phyloP scores from a whole-genome alignment of 1,140 invertebrate genomes.

The Saxidomus purpurata region DNA sequence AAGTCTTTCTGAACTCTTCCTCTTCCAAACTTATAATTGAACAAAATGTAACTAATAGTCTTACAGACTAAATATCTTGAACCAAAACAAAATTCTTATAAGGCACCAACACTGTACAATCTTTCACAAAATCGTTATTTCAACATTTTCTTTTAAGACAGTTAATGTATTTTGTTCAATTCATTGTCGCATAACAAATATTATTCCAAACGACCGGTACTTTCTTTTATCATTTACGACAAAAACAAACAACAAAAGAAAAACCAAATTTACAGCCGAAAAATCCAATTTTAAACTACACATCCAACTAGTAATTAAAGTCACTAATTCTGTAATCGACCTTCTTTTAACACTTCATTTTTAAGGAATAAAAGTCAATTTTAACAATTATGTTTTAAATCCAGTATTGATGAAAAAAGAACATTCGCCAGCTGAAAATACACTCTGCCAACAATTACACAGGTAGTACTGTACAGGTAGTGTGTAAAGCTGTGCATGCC shows the following conservation, averaged over 20 bases:
- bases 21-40: no score
- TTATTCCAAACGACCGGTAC: background rate
- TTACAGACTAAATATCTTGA: no score
- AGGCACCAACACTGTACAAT: background rate
- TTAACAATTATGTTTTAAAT: background rate
- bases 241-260: constrained; percentile 21
- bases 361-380: background rate
- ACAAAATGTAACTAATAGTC: no score
- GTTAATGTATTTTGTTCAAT: background rate
- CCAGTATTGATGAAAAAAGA: background rate
- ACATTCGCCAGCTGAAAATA: background rate
- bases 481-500: background rate
- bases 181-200: background rate
- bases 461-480: constrained; percentile 3
- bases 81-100: no score
- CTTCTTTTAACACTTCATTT: background rate
- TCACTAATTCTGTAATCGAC: background rate
- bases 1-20: no score
- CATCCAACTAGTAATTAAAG: background rate
- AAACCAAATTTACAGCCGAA: background rate
- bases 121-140: background rate
- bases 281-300: background rate
- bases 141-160: background rate
- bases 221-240: background rate
- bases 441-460: background rate